Evolutionary conservation across 1,140 invertebrate genomes (phyloP).

Genomic region (Drosophila lacertosa): DNA sequence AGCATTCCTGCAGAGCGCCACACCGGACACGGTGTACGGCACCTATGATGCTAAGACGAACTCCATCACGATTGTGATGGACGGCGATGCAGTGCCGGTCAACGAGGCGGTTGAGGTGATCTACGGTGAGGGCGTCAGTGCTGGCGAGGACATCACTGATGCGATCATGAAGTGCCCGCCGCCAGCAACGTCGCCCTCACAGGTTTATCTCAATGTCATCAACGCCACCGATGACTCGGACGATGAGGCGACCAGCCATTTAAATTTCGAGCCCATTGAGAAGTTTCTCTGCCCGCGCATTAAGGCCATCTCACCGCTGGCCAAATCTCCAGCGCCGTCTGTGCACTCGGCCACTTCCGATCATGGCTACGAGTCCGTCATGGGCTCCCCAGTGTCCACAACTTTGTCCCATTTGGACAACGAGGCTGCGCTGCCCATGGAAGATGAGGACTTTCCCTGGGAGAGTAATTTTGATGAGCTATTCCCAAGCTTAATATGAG

Average conservation of each 20-base stretch:
- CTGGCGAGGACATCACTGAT: constrained; percentile 56
- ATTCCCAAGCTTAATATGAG: constrained; percentile 74
- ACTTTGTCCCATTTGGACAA: constrained; percentile 31
- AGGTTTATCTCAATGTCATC: constrained; percentile 82
- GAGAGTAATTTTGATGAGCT: constrained; percentile 75
- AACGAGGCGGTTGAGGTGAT: constrained; percentile 85
- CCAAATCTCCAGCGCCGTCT: constrained; percentile 74
- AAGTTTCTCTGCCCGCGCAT: constrained; percentile 75
- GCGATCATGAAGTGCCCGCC: constrained; percentile 77
- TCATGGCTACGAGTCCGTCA: constrained; percentile 86
- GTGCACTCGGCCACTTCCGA: constrained; percentile 84
- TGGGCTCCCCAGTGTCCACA: constrained; percentile 84
- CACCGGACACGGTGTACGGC: constrained; percentile 87
- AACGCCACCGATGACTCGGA: constrained; percentile 84
- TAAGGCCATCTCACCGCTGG: constrained; percentile 73
- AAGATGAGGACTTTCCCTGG: constrained; percentile 71
- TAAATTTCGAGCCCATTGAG: constrained; percentile 78
- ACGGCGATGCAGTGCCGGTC: constrained; percentile 86
- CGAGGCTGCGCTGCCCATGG: constrained; percentile 25
- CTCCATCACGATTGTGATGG: constrained; percentile 89
- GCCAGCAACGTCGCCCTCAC: constrained; percentile 81
- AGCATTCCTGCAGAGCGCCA: constrained; percentile 71
- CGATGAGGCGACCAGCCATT: constrained; percentile 83
- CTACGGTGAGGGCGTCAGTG: constrained; percentile 70
- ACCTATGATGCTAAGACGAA: constrained; percentile 89